phyloP scores from a whole-genome alignment of 2,797 vertebrate species.

The Benthosema pterotum region DNA sequence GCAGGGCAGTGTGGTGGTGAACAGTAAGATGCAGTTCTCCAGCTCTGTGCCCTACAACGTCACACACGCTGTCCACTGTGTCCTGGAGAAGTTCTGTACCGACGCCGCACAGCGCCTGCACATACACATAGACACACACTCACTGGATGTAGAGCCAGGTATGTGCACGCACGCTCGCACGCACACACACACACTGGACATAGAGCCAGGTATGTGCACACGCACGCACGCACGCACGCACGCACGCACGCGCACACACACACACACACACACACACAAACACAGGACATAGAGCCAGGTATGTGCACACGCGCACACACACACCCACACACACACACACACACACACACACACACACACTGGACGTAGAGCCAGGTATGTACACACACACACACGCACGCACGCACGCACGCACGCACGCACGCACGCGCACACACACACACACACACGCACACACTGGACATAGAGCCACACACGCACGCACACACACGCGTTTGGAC shows the following conservation, averaged over 20 bases:
- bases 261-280: neutral
- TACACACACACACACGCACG: slow-evolving; percentile 1
- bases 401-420: neutral
- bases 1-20: slow-evolving; percentile 91
- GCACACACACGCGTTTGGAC: too few relatives aligned
- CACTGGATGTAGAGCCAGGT: slow-evolving; percentile 91
- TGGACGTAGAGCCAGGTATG: too few relatives aligned
- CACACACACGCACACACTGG: too few relatives aligned
- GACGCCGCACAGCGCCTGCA: slow-evolving; percentile 76
- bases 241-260: neutral
- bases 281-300: too few relatives aligned
- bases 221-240: neutral
- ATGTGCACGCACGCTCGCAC: slow-evolving; percentile 24
- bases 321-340: too few relatives aligned
- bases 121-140: slow-evolving; percentile 88
- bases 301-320: neutral
- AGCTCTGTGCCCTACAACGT: slow-evolving; percentile 90
- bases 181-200: neutral
- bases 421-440: neutral
- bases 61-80: slow-evolving; percentile 85
- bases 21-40: slow-evolving; percentile 89
- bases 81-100: slow-evolving; percentile 88
- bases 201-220: neutral
- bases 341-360: neutral
- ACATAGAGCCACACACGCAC: too few relatives aligned